Evolutionary conservation across 2,888 invertebrate genomes (phyloP), one percentile per base, ranked within the genome.

Genomic region (Eupithecia vulgata): DNA sequence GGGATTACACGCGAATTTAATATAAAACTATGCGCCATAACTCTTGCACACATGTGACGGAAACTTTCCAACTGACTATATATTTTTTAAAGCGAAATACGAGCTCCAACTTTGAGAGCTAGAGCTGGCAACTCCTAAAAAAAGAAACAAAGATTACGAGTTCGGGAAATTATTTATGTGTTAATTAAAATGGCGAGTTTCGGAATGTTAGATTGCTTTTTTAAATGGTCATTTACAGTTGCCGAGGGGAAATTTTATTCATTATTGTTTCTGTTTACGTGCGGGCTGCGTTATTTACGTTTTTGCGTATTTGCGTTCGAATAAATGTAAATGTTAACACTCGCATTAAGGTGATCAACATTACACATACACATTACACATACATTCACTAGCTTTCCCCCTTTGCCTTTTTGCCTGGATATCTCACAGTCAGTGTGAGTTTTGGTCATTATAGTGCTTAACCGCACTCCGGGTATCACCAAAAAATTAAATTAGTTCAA

Each of bases 11-110:
- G 59, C 25, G 72, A 73, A 71, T 76, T 76, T 74, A 70, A 76
- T 76, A 71, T 70, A 71, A 76, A 76, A 73, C 71, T 74, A 74
- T 74, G 48, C 75, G 52, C 75, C n/a, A 68, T 75, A 75, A 75
- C 72, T 75, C 75, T 70, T 17, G 70, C 65, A 65, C 68, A 73
- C 68, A 68, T 75, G 72, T 68, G 75, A 69, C 68, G 61, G 40
- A 42, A 74, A 74, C 73, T 74, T 69, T 57, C 68, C 72, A 68
- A 37, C 68, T 65, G 67, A 21, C 48, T 72, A 37, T 68, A 37
- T 68, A 70, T 75, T 75, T 75, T 75, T 70, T 70, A 72, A 72
- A 67, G 37, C 62, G 48, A 68, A 72, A 66, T 71, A 61, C 68
- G 68, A 40, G 68, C 17, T 12, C 40, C 40, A 71, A 67, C 17